Evolutionary conservation across 2,888 invertebrate genomes (phyloP), one percentile per base, ranked within the genome.

Genomic region (Nesidiocoris tenuis): DNA sequence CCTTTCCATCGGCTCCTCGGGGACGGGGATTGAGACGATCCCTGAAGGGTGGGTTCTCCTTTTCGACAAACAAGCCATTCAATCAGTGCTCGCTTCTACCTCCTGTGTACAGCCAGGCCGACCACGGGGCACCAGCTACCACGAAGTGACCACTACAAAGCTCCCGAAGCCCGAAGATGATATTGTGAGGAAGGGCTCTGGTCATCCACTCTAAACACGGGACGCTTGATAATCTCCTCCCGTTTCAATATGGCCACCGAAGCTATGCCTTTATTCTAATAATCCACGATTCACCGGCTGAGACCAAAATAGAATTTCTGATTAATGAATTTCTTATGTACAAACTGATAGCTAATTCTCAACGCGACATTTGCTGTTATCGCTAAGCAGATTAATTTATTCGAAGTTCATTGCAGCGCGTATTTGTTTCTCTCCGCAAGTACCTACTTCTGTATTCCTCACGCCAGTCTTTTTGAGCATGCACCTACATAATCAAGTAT

Each of bases 31-130:
- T 12, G 39, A 39, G 39, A 39, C 39, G 39, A 39, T 7, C 39
- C 39, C 39, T 39, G 39, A 39, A n/a, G 23, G 64, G 23, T 25
- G 25, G 19, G 25, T 65, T 39, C 17, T 39, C 65, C 25, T 65
- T 65, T 65, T 65, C 65, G 65, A 39, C 67, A 67, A 67, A 67
- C 56, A 67, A 56, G 55, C 67, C 67, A 67, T 67, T 67, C 67
- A 67, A 67, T 67, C 67, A 67, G 67, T 67, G 67, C 55, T 55
- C 67, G 67, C 56, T 67, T 67, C 67, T 67, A 67, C 56, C 67
- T 54, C 55, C 21, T 22, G 56, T 54, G 55, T 39, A 56, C 55
- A 54, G n/a, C 55, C 67, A 55, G 22, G 39, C 39, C 39, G 39
- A 39, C 39, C 39, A 39, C 39, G 39, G 5, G 39, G 39, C 39